These are phyloP conservation scores for Drosophila meridionalis DNA, from an alignment of 2,888 invertebrate genomes.

Conservation along the genomic window DNA sequence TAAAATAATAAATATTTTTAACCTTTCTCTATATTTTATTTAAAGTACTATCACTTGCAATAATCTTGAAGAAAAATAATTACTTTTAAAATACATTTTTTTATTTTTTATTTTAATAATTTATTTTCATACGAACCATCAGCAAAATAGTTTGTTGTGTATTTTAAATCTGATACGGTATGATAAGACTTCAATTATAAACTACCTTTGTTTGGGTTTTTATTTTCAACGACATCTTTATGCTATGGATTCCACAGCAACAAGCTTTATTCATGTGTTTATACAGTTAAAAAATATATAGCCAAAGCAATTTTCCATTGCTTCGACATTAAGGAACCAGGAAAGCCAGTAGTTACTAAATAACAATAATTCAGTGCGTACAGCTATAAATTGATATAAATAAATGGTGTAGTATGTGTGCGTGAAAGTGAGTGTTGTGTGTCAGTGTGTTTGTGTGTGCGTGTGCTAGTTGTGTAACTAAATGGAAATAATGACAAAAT, in stretches of 20 bases:
- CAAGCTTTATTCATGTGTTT: slow-evolving; percentile 45
- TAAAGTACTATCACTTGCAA: neutral
- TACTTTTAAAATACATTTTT: neutral
- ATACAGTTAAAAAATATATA: slow-evolving; percentile 37
- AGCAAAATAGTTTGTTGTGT: too few relatives aligned
- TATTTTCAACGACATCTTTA: slow-evolving; percentile 23
- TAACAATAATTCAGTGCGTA: slow-evolving; percentile 34
- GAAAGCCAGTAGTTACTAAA: slow-evolving; percentile 39
- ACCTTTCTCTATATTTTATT: neutral
- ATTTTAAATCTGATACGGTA: neutral
- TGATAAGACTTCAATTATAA: neutral
- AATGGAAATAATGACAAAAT: slow-evolving; percentile 35
- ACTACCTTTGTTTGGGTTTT: neutral
- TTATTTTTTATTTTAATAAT: neutral
- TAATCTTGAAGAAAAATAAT: too few relatives aligned
- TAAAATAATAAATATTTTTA: neutral
- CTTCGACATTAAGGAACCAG: slow-evolving; percentile 66
- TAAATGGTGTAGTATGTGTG: slow-evolving; percentile 49
- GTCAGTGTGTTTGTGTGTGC: slow-evolving; percentile 16
- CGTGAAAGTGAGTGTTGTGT: slow-evolving; percentile 16
- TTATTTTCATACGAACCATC: too few relatives aligned
- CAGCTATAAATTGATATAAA: slow-evolving; percentile 54
- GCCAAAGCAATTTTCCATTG: slow-evolving; percentile 27
- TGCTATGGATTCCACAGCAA: slow-evolving; percentile 48
- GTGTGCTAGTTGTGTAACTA: slow-evolving; percentile 2